Evolutionary conservation across 2,888 invertebrate species (phyloP).

Genomic region (Standfussiana lucernea): DNA sequence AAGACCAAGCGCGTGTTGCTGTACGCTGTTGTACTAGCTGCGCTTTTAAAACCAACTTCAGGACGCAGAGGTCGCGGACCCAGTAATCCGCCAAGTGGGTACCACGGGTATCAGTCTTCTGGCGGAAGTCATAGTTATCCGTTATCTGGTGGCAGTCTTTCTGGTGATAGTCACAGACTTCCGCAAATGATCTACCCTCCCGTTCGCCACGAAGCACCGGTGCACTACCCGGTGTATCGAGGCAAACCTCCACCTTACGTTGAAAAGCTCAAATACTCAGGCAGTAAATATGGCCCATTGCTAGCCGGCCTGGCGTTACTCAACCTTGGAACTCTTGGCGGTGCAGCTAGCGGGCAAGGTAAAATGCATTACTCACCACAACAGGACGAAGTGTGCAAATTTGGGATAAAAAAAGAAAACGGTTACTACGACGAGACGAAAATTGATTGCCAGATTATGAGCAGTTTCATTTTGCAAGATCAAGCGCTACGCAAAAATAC

Average conservation of each 20-base stretch:
- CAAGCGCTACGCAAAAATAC: slow-evolving; percentile 74
- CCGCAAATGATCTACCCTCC: slow-evolving; percentile 72
- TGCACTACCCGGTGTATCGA: slow-evolving; percentile 83
- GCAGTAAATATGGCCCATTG: slow-evolving; percentile 85
- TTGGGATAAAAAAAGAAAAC: slow-evolving; percentile 83
- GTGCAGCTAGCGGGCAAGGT: slow-evolving; percentile 59
- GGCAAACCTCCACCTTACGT: slow-evolving; percentile 84
- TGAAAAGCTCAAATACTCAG: slow-evolving; percentile 84
- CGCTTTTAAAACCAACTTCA: slow-evolving; percentile 69
- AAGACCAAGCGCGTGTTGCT: slow-evolving; percentile 74
- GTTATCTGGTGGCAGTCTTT: slow-evolving; percentile 46
- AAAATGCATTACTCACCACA: slow-evolving; percentile 66
- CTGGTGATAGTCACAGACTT: slow-evolving; percentile 56
- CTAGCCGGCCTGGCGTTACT: slow-evolving; percentile 85
- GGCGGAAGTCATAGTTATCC: slow-evolving; percentile 24
- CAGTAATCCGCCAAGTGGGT: slow-evolving; percentile 53
- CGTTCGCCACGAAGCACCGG: slow-evolving; percentile 75
- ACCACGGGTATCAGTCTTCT: slow-evolving; percentile 18
- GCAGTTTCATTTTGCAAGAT: slow-evolving; percentile 83
- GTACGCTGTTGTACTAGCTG: slow-evolving; percentile 74
- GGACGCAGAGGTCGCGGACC: slow-evolving; percentile 73
- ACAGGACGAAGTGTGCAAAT: slow-evolving; percentile 85
- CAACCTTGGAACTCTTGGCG: slow-evolving; percentile 84
- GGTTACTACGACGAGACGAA: slow-evolving; percentile 86
- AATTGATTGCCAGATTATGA: slow-evolving; percentile 85